A percentile compares a stretch with the other conserved stretches of the same genome.
Evolutionary conservation across 2,888 invertebrate species (phyloP).

Genomic region (Drosophila quinaria): DNA sequence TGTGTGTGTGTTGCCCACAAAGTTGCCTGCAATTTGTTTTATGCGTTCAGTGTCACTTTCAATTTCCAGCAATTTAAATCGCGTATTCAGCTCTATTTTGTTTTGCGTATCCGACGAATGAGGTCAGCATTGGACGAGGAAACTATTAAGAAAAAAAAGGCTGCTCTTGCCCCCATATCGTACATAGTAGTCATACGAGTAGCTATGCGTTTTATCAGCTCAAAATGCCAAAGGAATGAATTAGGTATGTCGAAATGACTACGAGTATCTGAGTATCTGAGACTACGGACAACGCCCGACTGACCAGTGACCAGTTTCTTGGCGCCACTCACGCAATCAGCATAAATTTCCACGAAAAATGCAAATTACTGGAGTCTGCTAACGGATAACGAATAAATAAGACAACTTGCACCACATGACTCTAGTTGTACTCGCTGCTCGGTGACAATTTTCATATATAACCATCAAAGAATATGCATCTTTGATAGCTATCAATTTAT

Average conservation of each 20-base stretch:
- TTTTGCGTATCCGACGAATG: constrained; percentile 64
- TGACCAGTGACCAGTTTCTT: constrained; percentile 37
- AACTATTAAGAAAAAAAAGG: constrained; percentile 39
- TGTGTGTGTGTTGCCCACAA: constrained; percentile 14
- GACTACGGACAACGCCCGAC: constrained; percentile 7
- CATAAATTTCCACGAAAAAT: constrained; percentile 52
- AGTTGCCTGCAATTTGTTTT: constrained; percentile 58
- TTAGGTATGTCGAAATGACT: constrained; percentile 32
- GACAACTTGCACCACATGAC: constrained; percentile 23
- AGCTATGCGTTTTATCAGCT: constrained; percentile 32
- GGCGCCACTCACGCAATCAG: constrained; percentile 57
- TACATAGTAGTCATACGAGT: constrained; percentile 6
- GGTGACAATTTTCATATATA: constrained; percentile 4
- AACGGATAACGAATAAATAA: constrained; percentile 28
- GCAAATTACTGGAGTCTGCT: constrained; percentile 46
- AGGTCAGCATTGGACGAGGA: constrained; percentile 55
- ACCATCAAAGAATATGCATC: background rate
- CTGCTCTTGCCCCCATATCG: constrained; percentile 22
- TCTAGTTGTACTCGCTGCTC: constrained; percentile 2
- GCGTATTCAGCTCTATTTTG: constrained; percentile 51
- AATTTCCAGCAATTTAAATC: constrained; percentile 77
- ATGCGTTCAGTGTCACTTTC: constrained; percentile 74
- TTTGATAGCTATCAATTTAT: background rate
- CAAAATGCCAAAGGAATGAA: constrained; percentile 37
- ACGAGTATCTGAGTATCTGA: constrained; percentile 20